phyloP scores from a whole-genome alignment of 2,113 vertebrate genomes.

The Alectura lathami region DNA sequence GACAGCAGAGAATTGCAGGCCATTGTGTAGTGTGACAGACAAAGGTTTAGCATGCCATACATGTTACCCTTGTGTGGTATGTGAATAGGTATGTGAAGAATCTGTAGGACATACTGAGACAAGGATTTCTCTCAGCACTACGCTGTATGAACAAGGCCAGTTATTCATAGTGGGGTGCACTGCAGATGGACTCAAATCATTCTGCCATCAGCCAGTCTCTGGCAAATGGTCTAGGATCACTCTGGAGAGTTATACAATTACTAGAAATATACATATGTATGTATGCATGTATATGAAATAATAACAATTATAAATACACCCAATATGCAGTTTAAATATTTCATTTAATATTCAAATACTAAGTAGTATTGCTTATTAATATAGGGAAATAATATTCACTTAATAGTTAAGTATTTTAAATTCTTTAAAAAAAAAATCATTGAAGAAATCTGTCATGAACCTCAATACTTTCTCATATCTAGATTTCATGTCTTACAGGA shows the following conservation, averaged over 20 bases:
- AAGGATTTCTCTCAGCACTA: background rate
- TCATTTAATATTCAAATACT: background rate
- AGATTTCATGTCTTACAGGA: background rate
- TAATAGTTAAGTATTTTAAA: background rate
- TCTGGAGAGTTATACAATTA: too few species aligned
- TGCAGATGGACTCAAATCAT: background rate
- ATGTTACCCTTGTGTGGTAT: too few species aligned
- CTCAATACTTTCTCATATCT: background rate
- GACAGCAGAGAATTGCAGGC: background rate
- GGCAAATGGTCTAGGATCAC: background rate
- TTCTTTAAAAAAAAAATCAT: fast-evolving
- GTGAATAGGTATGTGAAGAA: background rate
- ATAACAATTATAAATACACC: fast-evolving
- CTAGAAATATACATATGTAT: background rate
- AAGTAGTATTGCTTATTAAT: background rate
- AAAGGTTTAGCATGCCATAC: background rate
- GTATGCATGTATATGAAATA: background rate
- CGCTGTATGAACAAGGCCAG: background rate
- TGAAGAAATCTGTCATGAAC: background rate
- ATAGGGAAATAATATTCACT: too few species aligned
- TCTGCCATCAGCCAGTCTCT: background rate
- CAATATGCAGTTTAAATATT: background rate
- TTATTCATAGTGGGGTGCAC: fast-evolving
- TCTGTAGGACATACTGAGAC: fast-evolving
- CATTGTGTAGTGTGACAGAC: background rate